Evolutionary conservation across 2,113 vertebrate species (phyloP), one percentile per base, ranked within the genome.

Genomic region (Calyptommatus sinebrachiatus): DNA sequence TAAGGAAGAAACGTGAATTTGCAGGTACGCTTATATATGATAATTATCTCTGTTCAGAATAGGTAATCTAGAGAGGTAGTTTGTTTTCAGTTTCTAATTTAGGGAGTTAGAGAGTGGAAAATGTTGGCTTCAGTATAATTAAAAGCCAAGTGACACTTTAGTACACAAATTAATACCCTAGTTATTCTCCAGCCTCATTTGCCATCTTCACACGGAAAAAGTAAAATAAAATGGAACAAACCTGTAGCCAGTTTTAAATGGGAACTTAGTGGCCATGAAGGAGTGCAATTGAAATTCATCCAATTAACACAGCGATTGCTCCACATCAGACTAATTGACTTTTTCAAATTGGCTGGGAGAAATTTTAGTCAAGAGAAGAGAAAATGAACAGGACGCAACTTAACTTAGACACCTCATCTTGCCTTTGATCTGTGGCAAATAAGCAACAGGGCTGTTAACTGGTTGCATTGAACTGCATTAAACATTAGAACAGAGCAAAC

Each of bases 131-230:
- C 72, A 46, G 41, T 76, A 81, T 81, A 81, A 81, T 81, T 81
- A 81, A 81, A 76, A 81, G 79, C 66, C 79, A 81, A 81, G 79
- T 76, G 79, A 81, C 66, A 81, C 79, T 81, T 81, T 76, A 69
- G 79, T 70, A 76, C 79, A 76, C 73, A 76, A 81, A 81, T 81
- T 75, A 76, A 81, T 81, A 62, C 73, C 65, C 79, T 81, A 61
- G 53, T 81, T 81, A 81, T 81, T 81, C 53, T 76, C 35, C 41
- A 62, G 72, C 62, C 79, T 62, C 26, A 14, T 53, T 53, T 76
- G 66, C 79, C 35, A 31, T 76, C 46, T 76, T 18, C 53, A 50
- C 8, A 18, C 53, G 12, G 3, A 41, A 41, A 41, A 41, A 41
- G 35, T 41, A 62, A 12, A 7, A 26, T 1, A 46, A 69, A 45